phyloP scores from a whole-genome alignment of 2,888 invertebrate species.

The Orchesellides sinensis region DNA sequence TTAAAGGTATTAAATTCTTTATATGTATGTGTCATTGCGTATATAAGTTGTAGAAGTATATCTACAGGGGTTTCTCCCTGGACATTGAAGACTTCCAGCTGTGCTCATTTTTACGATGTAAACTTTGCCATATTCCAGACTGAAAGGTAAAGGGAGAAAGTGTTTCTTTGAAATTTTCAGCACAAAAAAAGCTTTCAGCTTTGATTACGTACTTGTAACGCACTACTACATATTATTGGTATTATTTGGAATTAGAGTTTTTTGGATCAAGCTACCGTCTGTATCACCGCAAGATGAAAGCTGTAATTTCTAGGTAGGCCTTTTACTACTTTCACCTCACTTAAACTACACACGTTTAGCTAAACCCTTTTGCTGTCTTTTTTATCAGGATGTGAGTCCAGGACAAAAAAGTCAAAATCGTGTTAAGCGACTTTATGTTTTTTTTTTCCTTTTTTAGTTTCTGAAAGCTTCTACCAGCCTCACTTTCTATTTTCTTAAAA shows the following conservation, averaged over 20 bases:
- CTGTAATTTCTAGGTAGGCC: background rate
- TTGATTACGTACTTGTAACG: conserved; percentile 42
- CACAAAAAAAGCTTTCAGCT: conserved; percentile 61
- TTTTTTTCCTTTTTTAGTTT: conserved; percentile 21
- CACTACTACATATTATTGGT: background rate
- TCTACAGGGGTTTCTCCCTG: conserved; percentile 9
- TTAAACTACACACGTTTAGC: no score
- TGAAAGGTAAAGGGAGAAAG: conserved; percentile 38
- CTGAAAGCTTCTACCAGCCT: conserved; percentile 18
- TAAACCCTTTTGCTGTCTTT: background rate
- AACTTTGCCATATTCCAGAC: conserved; percentile 30
- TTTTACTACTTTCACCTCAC: background rate
- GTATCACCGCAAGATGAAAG: background rate
- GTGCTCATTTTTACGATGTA: conserved; percentile 57
- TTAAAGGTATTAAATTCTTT: no score
- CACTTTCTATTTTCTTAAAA: conserved; percentile 26
- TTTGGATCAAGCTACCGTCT: background rate
- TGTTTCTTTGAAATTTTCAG: conserved; percentile 45
- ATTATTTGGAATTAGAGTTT: background rate
- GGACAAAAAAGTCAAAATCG: conserved; percentile 32
- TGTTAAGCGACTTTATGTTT: conserved; percentile 37
- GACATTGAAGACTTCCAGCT: conserved; percentile 58
- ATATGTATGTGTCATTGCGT: no score
- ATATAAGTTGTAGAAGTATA: no score
- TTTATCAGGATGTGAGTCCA: background rate